These are phyloP conservation scores for Siphonodentalium dalli DNA, from an alignment of 2,888 invertebrate genomes.

Conservation along the genomic window DNA sequence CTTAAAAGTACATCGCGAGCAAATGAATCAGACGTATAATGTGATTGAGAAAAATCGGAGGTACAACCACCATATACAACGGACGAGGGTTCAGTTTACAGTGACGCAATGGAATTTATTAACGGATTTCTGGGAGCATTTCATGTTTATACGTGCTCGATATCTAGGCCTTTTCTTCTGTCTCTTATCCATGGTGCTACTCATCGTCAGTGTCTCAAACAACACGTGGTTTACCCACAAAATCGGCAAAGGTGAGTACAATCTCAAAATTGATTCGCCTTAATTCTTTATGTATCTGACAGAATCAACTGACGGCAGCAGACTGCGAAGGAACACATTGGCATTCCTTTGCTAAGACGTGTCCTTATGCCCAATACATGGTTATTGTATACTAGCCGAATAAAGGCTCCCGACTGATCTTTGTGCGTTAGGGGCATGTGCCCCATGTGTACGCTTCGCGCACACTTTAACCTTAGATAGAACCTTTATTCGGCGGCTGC, in stretches of 20 bases:
- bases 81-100: slow-evolving; percentile 37
- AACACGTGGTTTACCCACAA: slow-evolving; percentile 44
- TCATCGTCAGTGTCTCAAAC: slow-evolving; percentile 45
- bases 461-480: no score
- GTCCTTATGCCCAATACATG: no score
- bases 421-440: no score
- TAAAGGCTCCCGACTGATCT: no score
- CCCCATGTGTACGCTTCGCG: no score
- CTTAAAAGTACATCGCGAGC: slow-evolving; percentile 46
- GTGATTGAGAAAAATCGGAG: slow-evolving; percentile 52
- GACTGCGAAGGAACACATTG: no score
- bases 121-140: slow-evolving; percentile 60
- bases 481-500: no score
- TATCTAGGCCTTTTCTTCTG: slow-evolving; percentile 51
- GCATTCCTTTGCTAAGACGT: no score
- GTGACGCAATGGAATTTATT: slow-evolving; percentile 53
- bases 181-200: slow-evolving; percentile 41
- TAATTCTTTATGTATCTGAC: no score
- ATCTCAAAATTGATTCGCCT: no score
- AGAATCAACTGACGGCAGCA: no score
- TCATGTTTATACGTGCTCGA: slow-evolving; percentile 52
- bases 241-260: slow-evolving; percentile 25
- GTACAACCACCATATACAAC: slow-evolving; percentile 28
- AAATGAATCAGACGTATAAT: slow-evolving; percentile 44
- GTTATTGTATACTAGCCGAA: no score